phyloP scores from a whole-genome alignment of 2,888 invertebrate species.

The Elysia crispata region DNA sequence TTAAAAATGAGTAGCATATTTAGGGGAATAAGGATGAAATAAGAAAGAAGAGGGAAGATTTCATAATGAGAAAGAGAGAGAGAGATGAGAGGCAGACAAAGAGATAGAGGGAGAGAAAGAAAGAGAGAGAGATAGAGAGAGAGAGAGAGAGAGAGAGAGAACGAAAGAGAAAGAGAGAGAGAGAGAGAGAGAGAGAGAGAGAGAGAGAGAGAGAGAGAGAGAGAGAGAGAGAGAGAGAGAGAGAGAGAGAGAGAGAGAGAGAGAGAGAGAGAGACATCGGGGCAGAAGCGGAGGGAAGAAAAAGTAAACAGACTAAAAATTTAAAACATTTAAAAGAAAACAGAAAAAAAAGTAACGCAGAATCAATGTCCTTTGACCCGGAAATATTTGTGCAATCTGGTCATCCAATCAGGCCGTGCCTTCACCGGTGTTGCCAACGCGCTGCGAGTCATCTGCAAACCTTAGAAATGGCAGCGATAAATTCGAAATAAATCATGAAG shows the following conservation, averaged over 20 bases:
- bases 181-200: background rate
- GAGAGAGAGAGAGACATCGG: background rate
- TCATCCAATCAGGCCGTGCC: constrained; percentile 40
- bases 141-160: background rate
- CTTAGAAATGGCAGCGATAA: constrained; percentile 46
- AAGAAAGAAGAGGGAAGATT: too few species aligned
- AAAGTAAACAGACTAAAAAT: background rate
- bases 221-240: constrained; percentile 2
- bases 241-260: background rate
- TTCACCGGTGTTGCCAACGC: constrained; percentile 19
- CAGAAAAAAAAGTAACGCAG: constrained; percentile 16
- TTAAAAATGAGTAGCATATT: too few species aligned
- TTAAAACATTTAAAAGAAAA: background rate
- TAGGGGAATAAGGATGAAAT: too few species aligned
- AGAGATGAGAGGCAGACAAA: too few species aligned
- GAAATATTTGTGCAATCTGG: constrained; percentile 49
- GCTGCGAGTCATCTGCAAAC: constrained; percentile 40
- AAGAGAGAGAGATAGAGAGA: background rate
- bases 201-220: background rate
- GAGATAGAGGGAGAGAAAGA: too few species aligned
- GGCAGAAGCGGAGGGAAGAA: background rate
- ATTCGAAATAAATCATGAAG: background rate
- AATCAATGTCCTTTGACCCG: constrained; percentile 39
- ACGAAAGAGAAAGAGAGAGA: background rate
- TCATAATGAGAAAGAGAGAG: too few species aligned